Percentiles rank a stretch among this genome's conserved stretches.
Conservation (phyloP, 2,888 invertebrate genomes). For the Drosophila borborema region DNA sequence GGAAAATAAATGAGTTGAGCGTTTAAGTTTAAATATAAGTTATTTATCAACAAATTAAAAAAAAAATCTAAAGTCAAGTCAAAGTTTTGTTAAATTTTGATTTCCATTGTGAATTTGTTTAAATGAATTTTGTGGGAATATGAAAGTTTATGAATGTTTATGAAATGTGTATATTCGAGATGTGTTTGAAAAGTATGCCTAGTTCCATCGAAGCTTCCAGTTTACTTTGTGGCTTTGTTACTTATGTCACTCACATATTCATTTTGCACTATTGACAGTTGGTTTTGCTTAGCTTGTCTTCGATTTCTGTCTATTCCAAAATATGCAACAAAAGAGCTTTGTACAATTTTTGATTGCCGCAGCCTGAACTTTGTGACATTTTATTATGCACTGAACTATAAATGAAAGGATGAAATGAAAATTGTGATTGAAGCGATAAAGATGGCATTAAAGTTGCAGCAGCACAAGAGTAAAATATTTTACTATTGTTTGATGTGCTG, state of each 20-base stretch:
- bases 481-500: too few species aligned
- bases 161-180: background rate
- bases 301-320: background rate
- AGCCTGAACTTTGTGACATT: too few species aligned
- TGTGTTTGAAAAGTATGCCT: background rate
- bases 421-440: too few species aligned
- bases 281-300: background rate
- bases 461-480: too few species aligned
- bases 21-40: background rate
- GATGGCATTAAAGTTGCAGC: too few species aligned
- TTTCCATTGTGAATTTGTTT: background rate
- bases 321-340: background rate
- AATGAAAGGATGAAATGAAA: too few species aligned
- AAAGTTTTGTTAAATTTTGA: background rate
- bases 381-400: too few species aligned
- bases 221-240: too few species aligned
- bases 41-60: background rate
- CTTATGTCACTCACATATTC: too few species aligned
- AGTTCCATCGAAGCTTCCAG: too few species aligned
- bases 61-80: background rate
- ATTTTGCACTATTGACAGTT: background rate
- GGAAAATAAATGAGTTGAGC: background rate
- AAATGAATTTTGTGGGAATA: background rate
- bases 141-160: background rate
- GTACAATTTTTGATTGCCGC: too few species aligned